Percentiles rank a stretch among this genome's conserved stretches.
These are phyloP conservation scores for Gyps fulvus DNA, from an alignment of 2,113 vertebrate genomes.

Conservation along the genomic window DNA sequence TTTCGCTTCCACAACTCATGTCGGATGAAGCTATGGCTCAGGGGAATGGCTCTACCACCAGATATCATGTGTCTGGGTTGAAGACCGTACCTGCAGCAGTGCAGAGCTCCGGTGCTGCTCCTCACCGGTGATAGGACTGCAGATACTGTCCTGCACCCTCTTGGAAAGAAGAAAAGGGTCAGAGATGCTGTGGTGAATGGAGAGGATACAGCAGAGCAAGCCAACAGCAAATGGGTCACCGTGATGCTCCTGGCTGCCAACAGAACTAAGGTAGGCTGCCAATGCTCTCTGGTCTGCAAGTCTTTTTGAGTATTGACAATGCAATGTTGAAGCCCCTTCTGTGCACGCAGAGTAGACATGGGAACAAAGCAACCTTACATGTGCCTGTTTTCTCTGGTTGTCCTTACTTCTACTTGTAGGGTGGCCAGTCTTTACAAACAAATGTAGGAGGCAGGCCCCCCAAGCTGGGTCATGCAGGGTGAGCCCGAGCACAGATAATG, in stretches of 20 bases:
- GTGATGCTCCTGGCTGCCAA: neutral
- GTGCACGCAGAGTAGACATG: neutral
- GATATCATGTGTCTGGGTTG: neutral
- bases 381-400: neutral
- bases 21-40: neutral
- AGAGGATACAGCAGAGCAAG: neutral
- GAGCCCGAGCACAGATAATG: neutral
- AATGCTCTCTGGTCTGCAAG: neutral
- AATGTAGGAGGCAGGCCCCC: neutral
- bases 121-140: accelerated
- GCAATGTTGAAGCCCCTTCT: neutral
- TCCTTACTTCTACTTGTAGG: neutral
- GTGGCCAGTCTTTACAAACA: neutral
- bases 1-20: neutral
- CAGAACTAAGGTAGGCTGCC: neutral
- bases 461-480: neutral
- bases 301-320: neutral
- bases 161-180: neutral
- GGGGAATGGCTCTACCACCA: neutral
- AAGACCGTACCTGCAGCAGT: neutral
- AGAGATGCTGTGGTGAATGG: neutral
- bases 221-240: neutral
- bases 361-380: accelerated
- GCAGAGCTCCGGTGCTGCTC: neutral
- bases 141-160: neutral